Conservation (phyloP, 30 jellyfish, hydroid and myxozoan species). For the Hydra vulgaris region DNA sequence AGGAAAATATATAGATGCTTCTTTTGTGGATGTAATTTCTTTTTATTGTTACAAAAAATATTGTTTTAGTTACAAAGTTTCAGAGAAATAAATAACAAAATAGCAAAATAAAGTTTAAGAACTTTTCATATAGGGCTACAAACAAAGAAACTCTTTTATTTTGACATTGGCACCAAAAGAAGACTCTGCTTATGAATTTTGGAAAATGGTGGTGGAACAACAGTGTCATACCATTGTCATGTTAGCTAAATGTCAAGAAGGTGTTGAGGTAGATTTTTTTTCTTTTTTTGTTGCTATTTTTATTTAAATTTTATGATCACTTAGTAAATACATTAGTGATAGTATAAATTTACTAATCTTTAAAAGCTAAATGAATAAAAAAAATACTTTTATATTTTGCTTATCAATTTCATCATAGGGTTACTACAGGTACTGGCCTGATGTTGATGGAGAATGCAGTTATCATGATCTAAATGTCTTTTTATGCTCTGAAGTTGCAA, state of each 20-base stretch:
- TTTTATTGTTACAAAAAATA: too few relatives aligned
- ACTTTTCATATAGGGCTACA: conserved; percentile 52
- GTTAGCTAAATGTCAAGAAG: conserved; percentile 34
- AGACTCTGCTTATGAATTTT: conserved; percentile 25
- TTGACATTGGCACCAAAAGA: conserved; percentile 59
- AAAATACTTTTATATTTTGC: neutral
- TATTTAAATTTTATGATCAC: too few relatives aligned
- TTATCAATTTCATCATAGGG: neutral
- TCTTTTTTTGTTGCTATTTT: neutral
- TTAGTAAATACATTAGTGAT: too few relatives aligned
- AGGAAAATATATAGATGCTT: conserved; percentile 83
- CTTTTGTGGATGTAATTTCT: conserved; percentile 64
- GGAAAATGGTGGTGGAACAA: conserved; percentile 61
- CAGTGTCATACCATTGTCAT: conserved; percentile 53
- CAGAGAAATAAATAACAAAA: too few relatives aligned
- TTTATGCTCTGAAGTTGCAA: conserved; percentile 44
- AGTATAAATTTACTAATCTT: too few relatives aligned
- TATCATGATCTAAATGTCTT: conserved; percentile 42
- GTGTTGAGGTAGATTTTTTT: conserved; percentile 36
- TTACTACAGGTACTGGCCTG: conserved; percentile 77
- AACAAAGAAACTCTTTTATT: conserved; percentile 50
- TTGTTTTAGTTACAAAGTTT: too few relatives aligned
- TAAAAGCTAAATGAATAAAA: too few relatives aligned
- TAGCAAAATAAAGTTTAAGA: too few relatives aligned
- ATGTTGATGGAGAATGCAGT: conserved; percentile 22